Percentiles rank a stretch among this genome's conserved stretches.
phyloP scores from a whole-genome alignment of 2,797 vertebrate genomes.

The Myotis vivesi region DNA sequence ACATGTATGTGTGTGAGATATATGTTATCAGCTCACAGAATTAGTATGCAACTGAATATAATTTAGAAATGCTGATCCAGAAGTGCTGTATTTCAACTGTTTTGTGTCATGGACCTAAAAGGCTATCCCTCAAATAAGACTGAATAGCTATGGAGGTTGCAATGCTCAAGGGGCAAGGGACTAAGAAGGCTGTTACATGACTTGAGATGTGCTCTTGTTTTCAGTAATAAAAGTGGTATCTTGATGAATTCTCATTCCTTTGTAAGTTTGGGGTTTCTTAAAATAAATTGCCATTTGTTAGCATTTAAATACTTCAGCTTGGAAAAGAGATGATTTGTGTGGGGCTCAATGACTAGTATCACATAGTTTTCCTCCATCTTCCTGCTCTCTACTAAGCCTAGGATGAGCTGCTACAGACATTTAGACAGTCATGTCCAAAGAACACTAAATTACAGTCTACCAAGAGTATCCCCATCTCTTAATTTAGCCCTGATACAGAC shows the following conservation, averaged over 20 bases:
- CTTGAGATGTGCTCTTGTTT: background rate
- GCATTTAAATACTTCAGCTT: background rate
- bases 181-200: background rate
- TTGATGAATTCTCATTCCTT: background rate
- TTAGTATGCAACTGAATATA: background rate
- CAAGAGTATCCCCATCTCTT: too few species aligned
- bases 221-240: background rate
- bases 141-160: background rate
- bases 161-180: background rate
- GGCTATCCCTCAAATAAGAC: background rate
- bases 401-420: background rate
- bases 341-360: background rate
- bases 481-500: too few species aligned
- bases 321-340: background rate
- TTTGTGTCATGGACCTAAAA: background rate
- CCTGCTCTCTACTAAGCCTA: too few species aligned
- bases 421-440: background rate
- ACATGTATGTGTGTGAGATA: background rate
- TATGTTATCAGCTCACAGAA: background rate
- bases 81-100: background rate
- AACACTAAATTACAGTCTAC: too few species aligned
- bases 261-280: background rate
- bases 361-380: background rate
- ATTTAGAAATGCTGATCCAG: background rate
- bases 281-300: background rate